A percentile compares a stretch with the other conserved stretches of the same genome.
Evolutionary conservation across 2,113 vertebrate species (phyloP).

Genomic region (Euleptes europaea): DNA sequence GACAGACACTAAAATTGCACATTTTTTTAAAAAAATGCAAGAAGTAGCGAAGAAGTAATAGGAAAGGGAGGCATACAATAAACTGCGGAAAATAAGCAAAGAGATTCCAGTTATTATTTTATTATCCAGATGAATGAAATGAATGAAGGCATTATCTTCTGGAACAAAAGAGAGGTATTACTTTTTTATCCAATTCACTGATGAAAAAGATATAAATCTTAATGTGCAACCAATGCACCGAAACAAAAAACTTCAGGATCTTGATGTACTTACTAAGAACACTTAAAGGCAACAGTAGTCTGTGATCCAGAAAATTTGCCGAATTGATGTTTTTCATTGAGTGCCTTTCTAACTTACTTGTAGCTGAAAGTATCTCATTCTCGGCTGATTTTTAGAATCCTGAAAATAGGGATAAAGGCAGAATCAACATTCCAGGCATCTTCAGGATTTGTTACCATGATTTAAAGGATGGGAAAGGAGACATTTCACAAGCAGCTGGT

Average conservation of each 20-base stretch:
- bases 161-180: conserved; percentile 15
- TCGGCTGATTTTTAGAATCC: neutral
- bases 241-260: conserved; percentile 14
- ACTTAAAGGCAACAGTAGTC: conserved; percentile 45
- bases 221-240: neutral
- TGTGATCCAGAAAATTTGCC: neutral
- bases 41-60: neutral
- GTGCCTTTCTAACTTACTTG: neutral
- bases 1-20: neutral
- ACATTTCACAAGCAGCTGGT: neutral
- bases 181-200: conserved; percentile 9
- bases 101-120: neutral
- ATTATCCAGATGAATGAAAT: conserved; percentile 32
- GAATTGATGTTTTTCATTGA: conserved; percentile 15
- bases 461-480: neutral
- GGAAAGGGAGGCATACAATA: neutral
- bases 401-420: neutral
- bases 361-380: conserved; percentile 32
- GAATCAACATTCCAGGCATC: neutral
- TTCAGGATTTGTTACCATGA: neutral
- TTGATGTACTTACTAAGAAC: conserved; percentile 32
- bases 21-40: neutral
- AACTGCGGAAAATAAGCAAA: neutral
- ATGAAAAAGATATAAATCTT: conserved; percentile 27
- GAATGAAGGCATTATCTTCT: conserved; percentile 29